Conservation (phyloP, 2,797 vertebrate genomes). For the Dallia pectoralis region DNA sequence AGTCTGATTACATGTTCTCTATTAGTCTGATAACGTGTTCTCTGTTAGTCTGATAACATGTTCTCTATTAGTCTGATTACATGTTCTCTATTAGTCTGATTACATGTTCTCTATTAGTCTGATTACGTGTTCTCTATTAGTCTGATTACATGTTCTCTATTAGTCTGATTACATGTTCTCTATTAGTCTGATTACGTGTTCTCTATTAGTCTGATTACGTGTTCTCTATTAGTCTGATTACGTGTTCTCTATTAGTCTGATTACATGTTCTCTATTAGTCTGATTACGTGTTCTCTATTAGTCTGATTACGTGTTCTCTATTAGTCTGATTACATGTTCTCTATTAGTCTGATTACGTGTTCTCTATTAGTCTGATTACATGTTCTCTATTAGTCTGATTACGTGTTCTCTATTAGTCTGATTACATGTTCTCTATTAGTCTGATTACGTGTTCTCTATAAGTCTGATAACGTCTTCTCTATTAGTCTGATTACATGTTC, state of each 20-base stretch:
- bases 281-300: background rate
- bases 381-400: background rate
- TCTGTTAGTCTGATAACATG: slow-evolving; percentile 6
- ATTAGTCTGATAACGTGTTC: background rate
- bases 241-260: background rate
- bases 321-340: background rate
- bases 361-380: slow-evolving; percentile 9
- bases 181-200: background rate
- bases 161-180: slow-evolving; percentile 4
- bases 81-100: slow-evolving; percentile 11
- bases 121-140: slow-evolving; percentile 6
- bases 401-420: slow-evolving; percentile 10
- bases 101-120: background rate
- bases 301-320: slow-evolving; percentile 5
- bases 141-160: background rate
- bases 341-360: background rate
- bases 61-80: background rate
- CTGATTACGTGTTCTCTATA: background rate
- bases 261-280: slow-evolving; percentile 6
- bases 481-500: no score
- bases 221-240: slow-evolving; percentile 12
- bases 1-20: background rate
- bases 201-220: background rate
- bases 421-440: no score
- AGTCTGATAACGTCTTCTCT: background rate